A percentile compares a stretch with the other conserved stretches of the same genome.
Evolutionary conservation across 2,113 vertebrate genomes (phyloP).

Genomic region (Rattus rattus): DNA sequence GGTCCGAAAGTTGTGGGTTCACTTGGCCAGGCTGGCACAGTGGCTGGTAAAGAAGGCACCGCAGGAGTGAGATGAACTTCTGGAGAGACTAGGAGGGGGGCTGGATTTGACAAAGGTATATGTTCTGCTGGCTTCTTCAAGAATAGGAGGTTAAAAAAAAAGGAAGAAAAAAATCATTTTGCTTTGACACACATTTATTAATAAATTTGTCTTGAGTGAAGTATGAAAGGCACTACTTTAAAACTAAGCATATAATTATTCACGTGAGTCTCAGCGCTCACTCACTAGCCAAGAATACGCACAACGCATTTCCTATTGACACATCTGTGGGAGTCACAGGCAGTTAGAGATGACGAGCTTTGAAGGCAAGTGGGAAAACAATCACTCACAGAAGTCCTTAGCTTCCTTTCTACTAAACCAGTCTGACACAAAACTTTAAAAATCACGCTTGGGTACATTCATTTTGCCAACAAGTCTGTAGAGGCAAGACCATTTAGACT

Average conservation of each 20-base stretch:
- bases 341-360: neutral
- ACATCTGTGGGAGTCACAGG: neutral
- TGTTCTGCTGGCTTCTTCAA: slow-evolving; percentile 84
- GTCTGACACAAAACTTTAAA: neutral
- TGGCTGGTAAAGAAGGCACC: slow-evolving; percentile 90
- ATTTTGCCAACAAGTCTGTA: neutral
- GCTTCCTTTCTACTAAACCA: neutral
- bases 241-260: neutral
- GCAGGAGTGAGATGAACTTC: slow-evolving; percentile 88
- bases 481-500: neutral
- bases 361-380: neutral
- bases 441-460: neutral
- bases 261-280: neutral
- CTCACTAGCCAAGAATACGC: neutral
- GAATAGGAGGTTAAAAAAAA: neutral
- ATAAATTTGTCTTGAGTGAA: neutral
- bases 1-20: slow-evolving; percentile 87
- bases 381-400: neutral
- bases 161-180: slow-evolving; percentile 8
- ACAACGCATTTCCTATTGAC: neutral
- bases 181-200: slow-evolving; percentile 12
- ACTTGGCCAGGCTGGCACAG: slow-evolving; percentile 88
- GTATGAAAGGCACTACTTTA: neutral
- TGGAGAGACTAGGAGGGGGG: slow-evolving; percentile 85
- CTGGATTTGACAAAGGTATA: slow-evolving; percentile 79